Percentiles rank a stretch among this genome's conserved stretches.
Evolutionary conservation across 2,888 invertebrate genomes (phyloP).

Genomic region (Syrista parreyssii): DNA sequence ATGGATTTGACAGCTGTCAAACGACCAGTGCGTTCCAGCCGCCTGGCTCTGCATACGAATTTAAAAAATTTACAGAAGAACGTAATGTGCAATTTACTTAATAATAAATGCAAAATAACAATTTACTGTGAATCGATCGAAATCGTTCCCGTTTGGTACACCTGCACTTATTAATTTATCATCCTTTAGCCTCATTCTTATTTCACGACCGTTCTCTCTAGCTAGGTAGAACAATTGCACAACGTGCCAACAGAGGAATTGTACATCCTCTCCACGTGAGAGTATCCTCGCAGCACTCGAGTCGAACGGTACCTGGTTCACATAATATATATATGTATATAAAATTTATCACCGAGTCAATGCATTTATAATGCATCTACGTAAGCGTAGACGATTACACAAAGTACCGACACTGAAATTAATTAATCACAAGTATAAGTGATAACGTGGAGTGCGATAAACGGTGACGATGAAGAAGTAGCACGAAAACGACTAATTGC

Average conservation of each 20-base stretch:
- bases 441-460: neutral
- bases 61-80: neutral
- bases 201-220: neutral
- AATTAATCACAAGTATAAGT: neutral
- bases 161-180: too few relatives aligned
- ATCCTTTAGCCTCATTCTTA: too few relatives aligned
- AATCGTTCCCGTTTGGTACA: too few relatives aligned
- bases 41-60: neutral
- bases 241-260: neutral
- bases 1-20: too few relatives aligned
- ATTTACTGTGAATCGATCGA: neutral
- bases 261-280: too few relatives aligned
- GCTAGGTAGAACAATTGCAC: neutral
- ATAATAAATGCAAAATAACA: too few relatives aligned
- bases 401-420: constrained; percentile 32
- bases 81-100: neutral
- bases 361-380: constrained; percentile 19
- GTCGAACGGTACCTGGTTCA: constrained; percentile 8
- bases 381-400: constrained; percentile 30
- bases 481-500: constrained; percentile 4
- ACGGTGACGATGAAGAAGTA: constrained; percentile 5
- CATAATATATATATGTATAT: constrained; percentile 9
- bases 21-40: too few relatives aligned
- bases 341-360: neutral
- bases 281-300: neutral